Percentiles rank a stretch among this genome's conserved stretches.
phyloP scores from a whole-genome alignment of 37 sponge, comb jelly and placozoan genomes.

The Ianthella basta region DNA sequence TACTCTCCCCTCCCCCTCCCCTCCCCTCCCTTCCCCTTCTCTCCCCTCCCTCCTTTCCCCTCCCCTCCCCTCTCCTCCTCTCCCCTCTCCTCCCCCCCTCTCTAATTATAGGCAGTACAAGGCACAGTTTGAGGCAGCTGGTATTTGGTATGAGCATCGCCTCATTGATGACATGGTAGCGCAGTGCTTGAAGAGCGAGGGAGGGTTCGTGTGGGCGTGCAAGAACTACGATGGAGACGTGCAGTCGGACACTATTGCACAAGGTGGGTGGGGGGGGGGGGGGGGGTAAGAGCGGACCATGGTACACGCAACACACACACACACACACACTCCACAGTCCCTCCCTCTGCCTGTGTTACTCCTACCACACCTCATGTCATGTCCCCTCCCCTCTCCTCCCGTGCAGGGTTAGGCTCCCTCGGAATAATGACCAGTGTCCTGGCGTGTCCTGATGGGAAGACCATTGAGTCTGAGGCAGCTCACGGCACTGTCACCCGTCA shows the following conservation, averaged over 20 bases:
- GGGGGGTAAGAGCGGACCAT: not conserved
- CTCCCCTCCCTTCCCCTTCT: not conserved
- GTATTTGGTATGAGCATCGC: slow-evolving; percentile 96
- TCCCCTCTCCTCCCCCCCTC: not conserved
- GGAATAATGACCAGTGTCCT: slow-evolving; percentile 99
- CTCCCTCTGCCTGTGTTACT: not conserved
- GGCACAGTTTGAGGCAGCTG: slow-evolving; percentile 73
- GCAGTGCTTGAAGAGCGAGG: slow-evolving; percentile 88
- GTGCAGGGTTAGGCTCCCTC: slow-evolving; percentile 87
- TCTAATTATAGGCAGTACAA: slow-evolving; percentile 70
- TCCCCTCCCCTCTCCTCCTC: no score
- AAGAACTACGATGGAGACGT: slow-evolving; percentile 97
- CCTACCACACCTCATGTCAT: not conserved
- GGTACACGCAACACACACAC: not conserved
- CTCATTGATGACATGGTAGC: slow-evolving; percentile 99
- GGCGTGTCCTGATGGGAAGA: slow-evolving; percentile 93
- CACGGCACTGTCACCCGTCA: slow-evolving; percentile 97
- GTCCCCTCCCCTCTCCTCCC: not conserved
- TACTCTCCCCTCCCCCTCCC: no score
- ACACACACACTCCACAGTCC: not conserved
- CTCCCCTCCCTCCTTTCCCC: no score
- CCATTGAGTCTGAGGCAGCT: slow-evolving; percentile 94
- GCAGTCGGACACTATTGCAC: slow-evolving; percentile 84
- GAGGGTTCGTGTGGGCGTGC: slow-evolving; percentile 98
- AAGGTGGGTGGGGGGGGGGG: slow-evolving; percentile 49